These are phyloP conservation scores for Gallinago stenura DNA, from an alignment of 2,797 vertebrate genomes.

Conservation along the genomic window DNA sequence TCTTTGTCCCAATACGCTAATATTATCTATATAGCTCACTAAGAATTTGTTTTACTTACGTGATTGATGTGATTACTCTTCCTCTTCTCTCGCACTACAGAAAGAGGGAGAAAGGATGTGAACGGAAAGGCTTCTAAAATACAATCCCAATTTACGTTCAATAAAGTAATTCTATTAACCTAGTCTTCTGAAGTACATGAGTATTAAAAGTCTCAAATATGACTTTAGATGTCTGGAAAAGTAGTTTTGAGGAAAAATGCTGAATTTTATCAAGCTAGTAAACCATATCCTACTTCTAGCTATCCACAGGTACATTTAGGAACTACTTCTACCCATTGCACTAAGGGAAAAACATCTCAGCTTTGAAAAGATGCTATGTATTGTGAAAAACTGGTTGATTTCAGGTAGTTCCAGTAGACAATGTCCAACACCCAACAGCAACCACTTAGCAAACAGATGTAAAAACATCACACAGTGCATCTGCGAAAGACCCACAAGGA, in stretches of 20 bases:
- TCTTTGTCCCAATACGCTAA: neutral
- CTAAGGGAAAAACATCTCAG: neutral
- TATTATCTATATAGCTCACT: neutral
- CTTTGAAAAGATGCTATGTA: neutral
- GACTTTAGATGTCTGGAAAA: neutral
- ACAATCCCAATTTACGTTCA: neutral
- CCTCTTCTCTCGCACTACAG: conserved; percentile 94
- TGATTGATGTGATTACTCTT: conserved; percentile 99
- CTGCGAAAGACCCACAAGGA: neutral
- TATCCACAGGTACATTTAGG: neutral
- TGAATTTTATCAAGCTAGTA: neutral
- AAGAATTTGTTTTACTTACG: conserved; percentile 81
- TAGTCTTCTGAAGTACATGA: neutral
- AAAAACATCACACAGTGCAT: neutral
- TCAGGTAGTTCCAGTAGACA: neutral
- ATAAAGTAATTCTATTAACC: neutral
- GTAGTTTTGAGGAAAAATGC: neutral
- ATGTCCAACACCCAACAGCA: neutral
- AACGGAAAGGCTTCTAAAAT: conserved; percentile 46
- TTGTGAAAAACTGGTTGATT: neutral
- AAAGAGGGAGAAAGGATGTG: conserved; percentile 66
- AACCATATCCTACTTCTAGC: neutral
- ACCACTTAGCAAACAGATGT: neutral
- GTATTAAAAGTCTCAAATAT: neutral
- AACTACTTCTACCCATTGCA: neutral